Percentiles rank a stretch among this genome's conserved stretches.
Conservation (phyloP, 2,888 invertebrate genomes). For the Chirona hameri region DNA sequence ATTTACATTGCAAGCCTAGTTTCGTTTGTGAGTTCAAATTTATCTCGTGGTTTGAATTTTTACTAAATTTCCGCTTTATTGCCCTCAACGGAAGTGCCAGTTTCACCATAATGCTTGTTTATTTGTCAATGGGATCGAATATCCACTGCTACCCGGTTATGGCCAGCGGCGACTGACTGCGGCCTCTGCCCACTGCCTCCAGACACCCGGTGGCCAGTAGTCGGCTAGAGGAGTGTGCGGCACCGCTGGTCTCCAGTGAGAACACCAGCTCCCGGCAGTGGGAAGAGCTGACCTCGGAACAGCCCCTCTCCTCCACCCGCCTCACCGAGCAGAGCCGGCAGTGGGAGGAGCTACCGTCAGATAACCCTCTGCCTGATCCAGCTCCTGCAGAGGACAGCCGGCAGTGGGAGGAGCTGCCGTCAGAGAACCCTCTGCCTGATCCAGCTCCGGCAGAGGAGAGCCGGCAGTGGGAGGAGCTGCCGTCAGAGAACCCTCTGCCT, state of each 20-base stretch:
- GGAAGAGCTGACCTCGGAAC: constrained; percentile 33
- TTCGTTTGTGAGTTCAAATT: too few relatives aligned
- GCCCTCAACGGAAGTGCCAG: too few relatives aligned
- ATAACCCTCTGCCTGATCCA: constrained; percentile 45
- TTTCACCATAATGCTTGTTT: too few relatives aligned
- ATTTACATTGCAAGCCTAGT: too few relatives aligned
- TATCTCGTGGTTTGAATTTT: too few relatives aligned
- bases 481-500: neutral
- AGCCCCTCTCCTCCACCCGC: constrained; percentile 50
- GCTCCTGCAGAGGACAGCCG: constrained; percentile 55
- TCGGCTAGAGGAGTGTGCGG: neutral
- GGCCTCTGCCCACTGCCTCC: neutral
- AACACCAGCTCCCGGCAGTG: neutral
- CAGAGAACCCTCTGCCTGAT: neutral
- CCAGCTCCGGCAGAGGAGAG: constrained; percentile 55
- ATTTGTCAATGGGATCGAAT: too few relatives aligned
- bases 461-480: neutral
- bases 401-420: neutral
- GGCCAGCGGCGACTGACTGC: too few relatives aligned
- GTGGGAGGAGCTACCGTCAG: constrained; percentile 31
- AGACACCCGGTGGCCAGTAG: neutral
- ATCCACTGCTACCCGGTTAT: too few relatives aligned
- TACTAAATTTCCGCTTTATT: too few relatives aligned
- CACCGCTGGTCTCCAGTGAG: neutral
- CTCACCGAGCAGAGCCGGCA: constrained; percentile 63